These are phyloP conservation scores for Plutella xylostella DNA, from an alignment of 2,888 invertebrate species.

Conservation along the genomic window DNA sequence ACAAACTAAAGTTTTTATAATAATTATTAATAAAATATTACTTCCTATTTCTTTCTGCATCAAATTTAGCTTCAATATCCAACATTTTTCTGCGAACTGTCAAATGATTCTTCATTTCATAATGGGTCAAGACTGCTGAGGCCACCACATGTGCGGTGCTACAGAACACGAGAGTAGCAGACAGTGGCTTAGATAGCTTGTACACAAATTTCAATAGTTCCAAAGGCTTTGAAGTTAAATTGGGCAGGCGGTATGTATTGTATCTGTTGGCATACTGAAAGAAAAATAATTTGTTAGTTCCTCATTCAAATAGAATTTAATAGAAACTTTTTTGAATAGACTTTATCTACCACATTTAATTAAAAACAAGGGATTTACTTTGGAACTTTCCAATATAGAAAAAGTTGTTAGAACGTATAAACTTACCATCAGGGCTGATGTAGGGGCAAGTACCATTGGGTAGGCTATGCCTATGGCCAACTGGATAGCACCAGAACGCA, in stretches of 20 bases:
- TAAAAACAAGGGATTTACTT: not conserved
- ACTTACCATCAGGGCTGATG: slow-evolving; percentile 71
- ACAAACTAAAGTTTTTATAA: too few relatives aligned
- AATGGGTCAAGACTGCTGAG: slow-evolving; percentile 71
- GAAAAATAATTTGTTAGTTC: slow-evolving; percentile 16
- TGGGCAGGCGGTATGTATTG: slow-evolving; percentile 73
- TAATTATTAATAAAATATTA: too few relatives aligned
- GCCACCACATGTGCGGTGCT: slow-evolving; percentile 61
- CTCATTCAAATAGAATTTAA: not conserved
- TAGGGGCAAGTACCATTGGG: slow-evolving; percentile 72
- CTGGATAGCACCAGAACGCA: slow-evolving; percentile 70
- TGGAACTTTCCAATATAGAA: not conserved
- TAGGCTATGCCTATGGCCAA: slow-evolving; percentile 62
- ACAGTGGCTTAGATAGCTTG: slow-evolving; percentile 66
- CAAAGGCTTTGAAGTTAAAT: slow-evolving; percentile 66
- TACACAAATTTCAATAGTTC: slow-evolving; percentile 63
- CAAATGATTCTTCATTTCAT: slow-evolving; percentile 65
- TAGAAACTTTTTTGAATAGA: not conserved
- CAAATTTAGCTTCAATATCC: slow-evolving; percentile 44
- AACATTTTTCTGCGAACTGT: slow-evolving; percentile 43
- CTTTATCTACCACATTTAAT: not conserved
- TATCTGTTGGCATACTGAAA: slow-evolving; percentile 73
- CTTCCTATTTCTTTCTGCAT: too few relatives aligned
- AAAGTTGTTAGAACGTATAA: not conserved
- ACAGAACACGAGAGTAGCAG: slow-evolving; percentile 54